phyloP scores from a whole-genome alignment of 2,888 invertebrate species.

The Acleris laterana region DNA sequence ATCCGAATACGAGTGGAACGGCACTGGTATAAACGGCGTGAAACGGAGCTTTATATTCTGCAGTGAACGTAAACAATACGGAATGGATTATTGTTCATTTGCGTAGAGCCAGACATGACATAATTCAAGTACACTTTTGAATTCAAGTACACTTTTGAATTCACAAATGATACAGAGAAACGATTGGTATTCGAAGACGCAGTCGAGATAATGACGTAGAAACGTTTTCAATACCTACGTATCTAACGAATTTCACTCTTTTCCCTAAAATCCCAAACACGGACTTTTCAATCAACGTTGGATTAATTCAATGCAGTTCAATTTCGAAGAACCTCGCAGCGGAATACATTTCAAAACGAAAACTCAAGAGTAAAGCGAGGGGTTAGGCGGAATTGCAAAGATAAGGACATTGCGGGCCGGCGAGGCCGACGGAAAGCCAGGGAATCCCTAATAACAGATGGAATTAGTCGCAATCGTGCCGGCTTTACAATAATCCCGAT shows the following conservation, averaged over 20 bases:
- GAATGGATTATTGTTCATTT: constrained; percentile 36
- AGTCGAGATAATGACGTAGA: constrained; percentile 11
- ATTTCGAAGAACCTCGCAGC: constrained; percentile 53
- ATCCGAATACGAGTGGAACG: constrained; percentile 22
- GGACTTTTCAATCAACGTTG: constrained; percentile 65
- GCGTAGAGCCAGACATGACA: constrained; percentile 19
- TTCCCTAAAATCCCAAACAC: constrained; percentile 36
- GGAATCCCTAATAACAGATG: constrained; percentile 54
- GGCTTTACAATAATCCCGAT: constrained; percentile 54
- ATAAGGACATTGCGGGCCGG: constrained; percentile 54
- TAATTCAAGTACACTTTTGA: constrained; percentile 16
- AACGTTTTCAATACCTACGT: constrained; percentile 9
- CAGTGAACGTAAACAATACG: constrained; percentile 30
- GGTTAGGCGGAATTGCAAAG: constrained; percentile 55
- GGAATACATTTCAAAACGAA: constrained; percentile 59
- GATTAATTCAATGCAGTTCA: constrained; percentile 69
- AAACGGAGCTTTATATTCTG: constrained; percentile 28
- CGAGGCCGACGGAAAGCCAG: constrained; percentile 54
- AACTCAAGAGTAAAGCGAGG: constrained; percentile 49
- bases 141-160: constrained; percentile 15
- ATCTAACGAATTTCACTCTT: constrained; percentile 2
- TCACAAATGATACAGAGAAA: constrained; percentile 5
- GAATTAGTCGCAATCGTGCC: constrained; percentile 64
- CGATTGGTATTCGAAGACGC: constrained; percentile 20
- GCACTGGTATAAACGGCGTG: constrained; percentile 30